Evolutionary conservation across 2,888 invertebrate genomes (phyloP).

Genomic region (Mylabris sibirica): DNA sequence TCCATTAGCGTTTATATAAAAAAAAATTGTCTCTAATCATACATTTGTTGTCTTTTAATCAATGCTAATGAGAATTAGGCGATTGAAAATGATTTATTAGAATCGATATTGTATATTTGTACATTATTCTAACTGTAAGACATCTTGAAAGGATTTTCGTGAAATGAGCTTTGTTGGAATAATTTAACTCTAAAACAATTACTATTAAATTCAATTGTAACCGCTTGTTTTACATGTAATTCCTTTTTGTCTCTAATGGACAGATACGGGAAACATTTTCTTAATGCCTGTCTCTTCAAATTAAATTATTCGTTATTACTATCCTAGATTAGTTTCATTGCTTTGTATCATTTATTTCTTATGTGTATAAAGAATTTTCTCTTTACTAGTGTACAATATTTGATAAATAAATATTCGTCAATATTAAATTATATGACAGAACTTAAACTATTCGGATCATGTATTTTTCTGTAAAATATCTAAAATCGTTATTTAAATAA

Average conservation of each 20-base stretch:
- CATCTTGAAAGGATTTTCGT: not conserved
- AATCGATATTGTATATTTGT: not conserved
- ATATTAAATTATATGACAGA: too few relatives aligned
- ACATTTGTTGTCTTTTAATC: not conserved
- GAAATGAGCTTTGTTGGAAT: not conserved
- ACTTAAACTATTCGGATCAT: too few relatives aligned
- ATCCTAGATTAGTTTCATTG: too few relatives aligned
- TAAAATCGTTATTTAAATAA: too few relatives aligned
- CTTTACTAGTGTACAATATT: too few relatives aligned
- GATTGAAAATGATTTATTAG: not conserved
- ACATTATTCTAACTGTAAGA: not conserved
- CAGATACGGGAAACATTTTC: not conserved
- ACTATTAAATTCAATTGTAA: not conserved
- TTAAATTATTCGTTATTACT: not conserved
- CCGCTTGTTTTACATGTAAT: conserved; percentile 5
- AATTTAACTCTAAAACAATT: not conserved
- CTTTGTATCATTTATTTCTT: too few relatives aligned
- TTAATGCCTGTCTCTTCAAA: not conserved
- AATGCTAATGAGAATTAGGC: too few relatives aligned
- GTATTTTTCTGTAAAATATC: too few relatives aligned
- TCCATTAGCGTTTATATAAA: not conserved
- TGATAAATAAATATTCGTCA: too few relatives aligned
- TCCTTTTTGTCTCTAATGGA: not conserved
- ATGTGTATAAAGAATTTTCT: too few relatives aligned
- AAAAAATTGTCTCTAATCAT: not conserved